Conservation (phyloP, 2,797 vertebrate genomes). For the Botia almorhae region DNA sequence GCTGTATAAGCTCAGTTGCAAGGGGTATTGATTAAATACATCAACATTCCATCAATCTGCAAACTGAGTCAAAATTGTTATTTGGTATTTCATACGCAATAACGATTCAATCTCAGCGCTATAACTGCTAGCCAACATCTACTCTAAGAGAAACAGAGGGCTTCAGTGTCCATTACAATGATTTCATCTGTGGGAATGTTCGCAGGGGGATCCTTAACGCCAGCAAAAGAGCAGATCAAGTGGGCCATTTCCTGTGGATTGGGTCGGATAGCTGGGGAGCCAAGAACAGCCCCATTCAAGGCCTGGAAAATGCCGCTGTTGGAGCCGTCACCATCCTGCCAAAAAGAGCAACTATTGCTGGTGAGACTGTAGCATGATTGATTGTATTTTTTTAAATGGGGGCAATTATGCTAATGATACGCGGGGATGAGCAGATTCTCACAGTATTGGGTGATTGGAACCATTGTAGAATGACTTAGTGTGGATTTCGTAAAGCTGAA, state of each 20-base stretch:
- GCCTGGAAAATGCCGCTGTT: constrained; percentile 89
- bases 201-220: constrained; percentile 91
- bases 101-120: not conserved
- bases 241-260: constrained; percentile 95
- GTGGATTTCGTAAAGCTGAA: too few relatives aligned
- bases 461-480: not conserved
- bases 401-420: not conserved
- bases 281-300: constrained; percentile 86
- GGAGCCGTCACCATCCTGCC: constrained; percentile 95
- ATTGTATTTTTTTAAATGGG: not conserved
- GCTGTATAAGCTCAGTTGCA: not conserved
- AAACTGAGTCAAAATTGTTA: constrained; percentile 9
- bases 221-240: constrained; percentile 87
- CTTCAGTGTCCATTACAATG: constrained; percentile 12
- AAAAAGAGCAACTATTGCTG: constrained; percentile 88
- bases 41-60: constrained; percentile 7
- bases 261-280: constrained; percentile 97
- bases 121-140: not conserved
- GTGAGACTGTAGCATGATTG: constrained; percentile 71
- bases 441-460: not conserved
- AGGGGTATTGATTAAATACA: constrained; percentile 28
- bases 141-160: constrained; percentile 4
- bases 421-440: not conserved
- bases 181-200: constrained; percentile 35
- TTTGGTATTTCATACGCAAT: constrained; percentile 16